phyloP scores from a whole-genome alignment of 2,113 vertebrate genomes.

The Chrysemys picta region DNA sequence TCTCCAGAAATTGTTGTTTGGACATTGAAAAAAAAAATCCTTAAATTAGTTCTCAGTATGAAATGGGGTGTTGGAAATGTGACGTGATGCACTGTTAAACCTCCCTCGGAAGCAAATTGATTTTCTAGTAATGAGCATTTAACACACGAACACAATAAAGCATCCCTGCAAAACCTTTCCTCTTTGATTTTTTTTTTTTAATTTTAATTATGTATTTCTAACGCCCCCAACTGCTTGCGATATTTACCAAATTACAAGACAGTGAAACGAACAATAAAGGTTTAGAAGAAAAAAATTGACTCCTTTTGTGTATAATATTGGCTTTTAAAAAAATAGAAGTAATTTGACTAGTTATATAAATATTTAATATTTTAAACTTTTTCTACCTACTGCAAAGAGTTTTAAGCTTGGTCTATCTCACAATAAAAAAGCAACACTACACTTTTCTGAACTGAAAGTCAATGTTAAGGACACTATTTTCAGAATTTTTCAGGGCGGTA shows the following conservation, averaged over 20 bases:
- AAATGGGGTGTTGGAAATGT: constrained; percentile 65
- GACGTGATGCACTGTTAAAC: constrained; percentile 56
- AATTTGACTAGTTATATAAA: constrained; percentile 75
- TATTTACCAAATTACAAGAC: constrained; percentile 59
- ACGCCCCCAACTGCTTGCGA: constrained; percentile 49
- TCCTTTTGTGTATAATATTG: constrained; percentile 71
- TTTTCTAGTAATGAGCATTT: constrained; percentile 66
- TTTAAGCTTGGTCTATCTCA: constrained; percentile 77
- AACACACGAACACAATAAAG: constrained; percentile 48
- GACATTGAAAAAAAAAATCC: constrained; percentile 54
- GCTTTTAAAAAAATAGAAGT: constrained; percentile 75
- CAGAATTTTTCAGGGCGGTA: constrained; percentile 69
- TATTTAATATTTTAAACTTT: constrained; percentile 75
- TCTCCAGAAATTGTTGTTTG: constrained; percentile 65
- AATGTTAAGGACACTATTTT: constrained; percentile 48
- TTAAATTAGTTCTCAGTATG: constrained; percentile 65
- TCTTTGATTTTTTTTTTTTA: constrained; percentile 51
- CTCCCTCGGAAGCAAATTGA: constrained; percentile 62
- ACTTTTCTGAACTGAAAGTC: constrained; percentile 57
- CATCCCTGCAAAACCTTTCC: constrained; percentile 47
- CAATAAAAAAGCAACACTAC: constrained; percentile 6
- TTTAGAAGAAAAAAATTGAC: constrained; percentile 47
- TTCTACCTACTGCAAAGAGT: constrained; percentile 79
- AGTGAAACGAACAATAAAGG: constrained; percentile 31
- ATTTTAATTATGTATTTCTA: constrained; percentile 53